Evolutionary conservation across 1,140 invertebrate species (phyloP).

Genomic region (Drosophila sp.): DNA sequence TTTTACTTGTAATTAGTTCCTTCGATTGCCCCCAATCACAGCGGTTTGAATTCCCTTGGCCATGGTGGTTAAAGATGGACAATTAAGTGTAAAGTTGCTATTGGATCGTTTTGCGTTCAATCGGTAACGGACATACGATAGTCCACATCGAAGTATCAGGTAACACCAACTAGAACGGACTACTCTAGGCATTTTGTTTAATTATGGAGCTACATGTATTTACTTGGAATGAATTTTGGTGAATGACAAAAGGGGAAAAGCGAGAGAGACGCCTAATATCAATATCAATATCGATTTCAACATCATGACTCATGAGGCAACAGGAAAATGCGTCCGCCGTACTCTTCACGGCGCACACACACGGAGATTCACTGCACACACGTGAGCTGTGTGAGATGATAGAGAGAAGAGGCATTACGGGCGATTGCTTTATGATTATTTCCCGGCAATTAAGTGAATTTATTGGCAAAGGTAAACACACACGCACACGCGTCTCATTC

Average conservation of each 20-base stretch:
- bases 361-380: slow-evolving; percentile 1
- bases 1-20: no score
- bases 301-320: slow-evolving; percentile 3
- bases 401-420: slow-evolving; percentile 51
- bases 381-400: slow-evolving; percentile 23
- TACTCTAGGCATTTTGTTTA: not conserved
- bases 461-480: slow-evolving; percentile 80
- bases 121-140: no score
- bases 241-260: not conserved
- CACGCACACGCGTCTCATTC: slow-evolving; percentile 22
- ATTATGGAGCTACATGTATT: not conserved
- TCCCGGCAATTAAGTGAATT: slow-evolving; percentile 82
- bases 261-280: not conserved
- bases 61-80: no score
- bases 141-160: no score
- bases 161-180: not conserved
- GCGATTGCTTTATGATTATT: slow-evolving; percentile 83
- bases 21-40: no score
- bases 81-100: no score
- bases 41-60: no score
- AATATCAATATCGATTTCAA: slow-evolving; percentile 13
- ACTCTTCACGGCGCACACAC: not conserved
- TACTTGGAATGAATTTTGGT: not conserved
- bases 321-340: not conserved
- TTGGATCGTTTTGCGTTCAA: no score